These are phyloP conservation scores for Struthio camelus DNA, from an alignment of 2,113 vertebrate genomes.

Conservation along the genomic window DNA sequence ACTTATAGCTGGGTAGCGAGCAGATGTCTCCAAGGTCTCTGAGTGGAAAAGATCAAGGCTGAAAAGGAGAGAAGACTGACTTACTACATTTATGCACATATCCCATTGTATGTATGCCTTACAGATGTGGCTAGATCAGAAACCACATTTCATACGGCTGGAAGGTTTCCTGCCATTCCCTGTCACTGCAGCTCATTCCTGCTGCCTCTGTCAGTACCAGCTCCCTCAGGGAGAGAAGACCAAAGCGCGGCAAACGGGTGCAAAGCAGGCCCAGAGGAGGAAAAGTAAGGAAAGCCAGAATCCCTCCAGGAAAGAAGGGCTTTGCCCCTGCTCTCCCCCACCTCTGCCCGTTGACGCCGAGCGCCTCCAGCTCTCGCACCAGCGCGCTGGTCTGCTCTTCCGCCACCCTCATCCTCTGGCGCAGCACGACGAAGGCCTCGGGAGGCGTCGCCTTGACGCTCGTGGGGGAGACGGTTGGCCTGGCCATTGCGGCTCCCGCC, in stretches of 20 bases:
- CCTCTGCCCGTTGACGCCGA: slow-evolving; percentile 52
- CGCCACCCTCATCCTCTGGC: slow-evolving; percentile 70
- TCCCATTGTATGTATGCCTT: accelerated
- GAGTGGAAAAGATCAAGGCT: neutral
- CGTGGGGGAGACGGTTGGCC: slow-evolving; percentile 48
- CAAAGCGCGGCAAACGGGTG: no score
- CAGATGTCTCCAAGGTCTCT: neutral
- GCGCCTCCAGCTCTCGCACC: slow-evolving; percentile 56
- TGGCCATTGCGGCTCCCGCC: neutral
- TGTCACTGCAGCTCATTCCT: neutral
- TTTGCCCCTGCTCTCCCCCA: neutral
- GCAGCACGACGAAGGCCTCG: slow-evolving; percentile 68
- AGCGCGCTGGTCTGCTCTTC: slow-evolving; percentile 74
- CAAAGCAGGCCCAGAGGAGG: no score
- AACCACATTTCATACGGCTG: accelerated
- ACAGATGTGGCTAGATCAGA: neutral
- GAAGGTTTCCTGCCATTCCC: neutral
- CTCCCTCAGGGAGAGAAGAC: neutral
- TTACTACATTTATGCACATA: neutral
- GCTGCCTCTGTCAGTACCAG: neutral
- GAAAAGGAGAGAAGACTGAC: neutral
- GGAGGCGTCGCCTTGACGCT: slow-evolving; percentile 61
- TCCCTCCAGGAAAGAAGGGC: no score
- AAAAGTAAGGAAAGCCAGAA: neutral
- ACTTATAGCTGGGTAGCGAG: slow-evolving; percentile 10